phyloP scores from a whole-genome alignment of 2,888 invertebrate species.

The Cyclophora albipunctata region DNA sequence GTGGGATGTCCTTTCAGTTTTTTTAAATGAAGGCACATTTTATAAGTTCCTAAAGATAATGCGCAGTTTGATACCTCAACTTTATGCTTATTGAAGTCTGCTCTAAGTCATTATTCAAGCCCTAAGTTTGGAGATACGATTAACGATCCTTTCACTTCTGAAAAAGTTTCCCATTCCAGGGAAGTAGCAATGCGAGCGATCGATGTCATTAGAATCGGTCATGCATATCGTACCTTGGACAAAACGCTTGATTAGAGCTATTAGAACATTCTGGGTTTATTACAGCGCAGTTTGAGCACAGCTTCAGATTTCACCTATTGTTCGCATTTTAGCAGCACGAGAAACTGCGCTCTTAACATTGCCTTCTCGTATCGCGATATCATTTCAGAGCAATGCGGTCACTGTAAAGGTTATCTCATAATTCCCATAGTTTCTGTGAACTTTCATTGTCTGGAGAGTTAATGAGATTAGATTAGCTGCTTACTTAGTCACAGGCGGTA shows the following conservation, averaged over 20 bases:
- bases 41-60: background rate
- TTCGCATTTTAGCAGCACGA: constrained; percentile 43
- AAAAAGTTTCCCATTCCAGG: constrained; percentile 21
- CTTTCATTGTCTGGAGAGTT: constrained; percentile 13
- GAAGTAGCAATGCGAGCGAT: constrained; percentile 43
- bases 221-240: constrained; percentile 56
- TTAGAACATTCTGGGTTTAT: constrained; percentile 43
- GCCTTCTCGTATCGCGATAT: constrained; percentile 32
- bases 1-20: constrained; percentile 72
- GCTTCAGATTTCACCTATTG: constrained; percentile 62
- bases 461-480: constrained; percentile 9
- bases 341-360: constrained; percentile 32
- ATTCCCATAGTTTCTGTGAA: constrained; percentile 17
- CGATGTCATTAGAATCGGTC: constrained; percentile 62
- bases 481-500: constrained; percentile 15
- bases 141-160: no score
- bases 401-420: constrained; percentile 43
- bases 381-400: constrained; percentile 41
- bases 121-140: no score
- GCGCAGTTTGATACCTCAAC: no score
- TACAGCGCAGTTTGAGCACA: constrained; percentile 30
- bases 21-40: constrained; percentile 34
- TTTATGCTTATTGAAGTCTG: no score
- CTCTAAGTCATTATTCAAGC: no score
- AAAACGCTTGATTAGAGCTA: constrained; percentile 28